phyloP scores from a whole-genome alignment of 2,888 invertebrate genomes.

The Furcula furcula region DNA sequence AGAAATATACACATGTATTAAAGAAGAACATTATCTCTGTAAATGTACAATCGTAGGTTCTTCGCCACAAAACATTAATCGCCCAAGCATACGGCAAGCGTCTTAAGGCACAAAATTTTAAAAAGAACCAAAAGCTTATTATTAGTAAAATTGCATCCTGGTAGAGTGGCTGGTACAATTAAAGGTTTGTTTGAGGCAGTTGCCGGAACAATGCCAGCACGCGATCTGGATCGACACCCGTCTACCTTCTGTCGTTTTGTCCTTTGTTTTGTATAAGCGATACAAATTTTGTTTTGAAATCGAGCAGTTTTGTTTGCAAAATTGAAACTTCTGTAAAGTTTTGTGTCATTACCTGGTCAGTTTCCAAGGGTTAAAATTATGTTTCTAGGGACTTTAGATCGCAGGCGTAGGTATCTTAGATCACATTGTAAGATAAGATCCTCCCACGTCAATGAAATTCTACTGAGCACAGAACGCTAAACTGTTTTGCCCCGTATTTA shows the following conservation, averaged over 20 bases:
- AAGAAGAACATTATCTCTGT: too few relatives aligned
- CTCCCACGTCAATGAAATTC: too few relatives aligned
- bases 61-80: background rate
- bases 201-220: slow-evolving; percentile 72
- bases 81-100: slow-evolving; percentile 50
- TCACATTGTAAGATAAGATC: too few relatives aligned
- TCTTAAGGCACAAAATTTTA: slow-evolving; percentile 16
- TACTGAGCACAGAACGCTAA: too few relatives aligned
- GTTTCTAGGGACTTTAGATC: too few relatives aligned
- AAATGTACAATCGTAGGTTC: background rate
- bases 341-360: too few relatives aligned
- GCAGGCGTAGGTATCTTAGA: too few relatives aligned
- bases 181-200: slow-evolving; percentile 60
- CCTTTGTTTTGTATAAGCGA: too few relatives aligned
- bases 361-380: too few relatives aligned
- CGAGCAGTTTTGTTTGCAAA: slow-evolving; percentile 9
- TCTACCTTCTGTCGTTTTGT: slow-evolving; percentile 62
- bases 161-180: slow-evolving; percentile 55
- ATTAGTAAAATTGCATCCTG: slow-evolving; percentile 65
- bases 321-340: background rate
- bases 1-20: too few relatives aligned
- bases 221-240: slow-evolving; percentile 59
- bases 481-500: too few relatives aligned
- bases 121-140: slow-evolving; percentile 40
- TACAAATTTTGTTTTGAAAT: slow-evolving; percentile 17